Conservation (phyloP, 2,113 vertebrate genomes). For the Puma concolor region DNA sequence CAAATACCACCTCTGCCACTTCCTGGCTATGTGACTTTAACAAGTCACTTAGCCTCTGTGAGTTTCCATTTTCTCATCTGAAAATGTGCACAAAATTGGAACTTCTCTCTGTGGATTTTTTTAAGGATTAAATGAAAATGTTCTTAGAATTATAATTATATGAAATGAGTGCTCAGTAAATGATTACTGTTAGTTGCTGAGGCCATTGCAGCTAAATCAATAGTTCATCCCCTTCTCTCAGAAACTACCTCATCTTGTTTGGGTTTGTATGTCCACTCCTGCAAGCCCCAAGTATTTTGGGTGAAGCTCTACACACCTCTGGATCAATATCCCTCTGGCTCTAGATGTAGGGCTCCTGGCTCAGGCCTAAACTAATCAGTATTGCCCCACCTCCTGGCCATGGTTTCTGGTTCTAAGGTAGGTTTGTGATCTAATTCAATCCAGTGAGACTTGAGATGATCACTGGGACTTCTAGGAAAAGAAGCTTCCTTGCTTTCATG, state of each 20-base stretch:
- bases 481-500: not conserved
- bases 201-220: not conserved
- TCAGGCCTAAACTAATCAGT: not conserved
- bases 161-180: not conserved
- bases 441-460: not conserved
- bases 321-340: not conserved
- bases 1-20: not conserved
- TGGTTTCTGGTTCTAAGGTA: not conserved
- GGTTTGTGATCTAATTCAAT: not conserved
- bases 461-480: not conserved
- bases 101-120: not conserved
- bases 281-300: not conserved
- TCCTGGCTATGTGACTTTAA: not conserved
- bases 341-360: not conserved
- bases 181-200: not conserved
- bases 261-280: not conserved
- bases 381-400: not conserved
- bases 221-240: not conserved
- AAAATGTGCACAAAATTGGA: slow-evolving; percentile 10
- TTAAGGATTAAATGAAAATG: not conserved
- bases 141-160: not conserved
- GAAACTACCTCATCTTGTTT: not conserved
- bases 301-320: not conserved
- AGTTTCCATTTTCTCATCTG: not conserved
- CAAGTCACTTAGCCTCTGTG: not conserved